Percentiles rank a stretch among this genome's conserved stretches.
phyloP scores from a whole-genome alignment of 35 echinoderm and acorn worm genomes.

The Ophiothrix spiculata region DNA sequence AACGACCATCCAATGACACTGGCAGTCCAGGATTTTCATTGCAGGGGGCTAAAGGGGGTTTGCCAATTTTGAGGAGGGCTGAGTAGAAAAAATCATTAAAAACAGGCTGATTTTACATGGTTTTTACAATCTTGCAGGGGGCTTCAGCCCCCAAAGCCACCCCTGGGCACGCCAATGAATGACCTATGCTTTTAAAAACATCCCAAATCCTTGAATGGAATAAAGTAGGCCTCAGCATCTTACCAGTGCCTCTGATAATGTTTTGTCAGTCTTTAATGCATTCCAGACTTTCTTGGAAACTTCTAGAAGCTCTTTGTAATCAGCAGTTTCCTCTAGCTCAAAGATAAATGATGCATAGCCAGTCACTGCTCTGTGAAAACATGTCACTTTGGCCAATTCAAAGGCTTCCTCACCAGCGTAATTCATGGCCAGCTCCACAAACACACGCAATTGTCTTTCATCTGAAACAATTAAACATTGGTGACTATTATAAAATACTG shows the following conservation, averaged over 20 bases:
- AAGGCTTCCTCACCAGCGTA: constrained; percentile 20
- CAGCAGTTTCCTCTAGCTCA: constrained; percentile 4
- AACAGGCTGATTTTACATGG: too few species aligned
- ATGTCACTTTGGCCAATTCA: background rate
- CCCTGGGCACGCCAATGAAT: too few species aligned
- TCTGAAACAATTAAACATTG: constrained; percentile 11
- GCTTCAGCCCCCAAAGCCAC: too few species aligned
- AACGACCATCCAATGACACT: too few species aligned
- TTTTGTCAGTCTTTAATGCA: constrained; percentile 13
- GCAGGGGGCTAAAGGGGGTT: too few species aligned
- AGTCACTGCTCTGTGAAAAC: constrained; percentile 23
- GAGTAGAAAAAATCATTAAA: too few species aligned
- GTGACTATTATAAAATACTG: background rate
- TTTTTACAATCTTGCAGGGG: too few species aligned
- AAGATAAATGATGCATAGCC: constrained; percentile 32
- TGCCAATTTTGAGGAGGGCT: too few species aligned
- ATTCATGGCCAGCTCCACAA: constrained; percentile 35
- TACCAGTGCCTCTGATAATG: constrained; percentile 20
- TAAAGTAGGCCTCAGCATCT: too few species aligned
- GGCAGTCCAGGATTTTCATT: too few species aligned
- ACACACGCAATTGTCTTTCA: constrained; percentile 24
- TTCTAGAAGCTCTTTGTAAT: background rate
- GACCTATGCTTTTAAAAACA: too few species aligned
- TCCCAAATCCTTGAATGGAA: too few species aligned
- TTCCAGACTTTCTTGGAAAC: constrained; percentile 20